Evolutionary conservation across 2,113 vertebrate genomes (phyloP), one percentile per base, ranked within the genome.

Genomic region (Tachysurus fulvidraco): DNA sequence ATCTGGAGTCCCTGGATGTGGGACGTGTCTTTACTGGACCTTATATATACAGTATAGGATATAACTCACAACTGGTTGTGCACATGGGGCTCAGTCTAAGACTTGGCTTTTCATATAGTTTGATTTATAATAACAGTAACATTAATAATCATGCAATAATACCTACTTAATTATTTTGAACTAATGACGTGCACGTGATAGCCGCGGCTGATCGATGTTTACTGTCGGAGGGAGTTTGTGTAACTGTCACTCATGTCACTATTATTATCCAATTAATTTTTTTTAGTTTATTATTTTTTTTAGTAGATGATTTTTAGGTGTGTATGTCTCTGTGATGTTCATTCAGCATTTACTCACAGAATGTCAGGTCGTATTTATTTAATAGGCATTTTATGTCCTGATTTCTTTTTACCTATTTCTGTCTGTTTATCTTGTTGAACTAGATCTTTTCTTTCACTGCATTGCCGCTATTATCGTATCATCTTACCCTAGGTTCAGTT

Each of bases 371-470:
- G 36, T 25, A 46, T 82, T 60, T 46, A 59, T 46, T 23, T n/a
- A 82, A 44, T 25, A 82, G 80, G 41, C 41, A 41, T 30, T 5
- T 28, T 5, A 67, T 65, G 62, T 11, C 23, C 62, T 50, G 44
- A n/a, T 83, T 65, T 64, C 81, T 67, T 44, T 83, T 65, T 52
- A 67, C 52, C 81, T 83, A 28, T 14, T 14, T 83, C 60, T 52
- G 60, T 60, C 41, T 67, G 19, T 60, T 84, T 28, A 41, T 23
- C 41, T 62, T 41, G 50, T 5, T 85, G 41, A 76, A 76, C 62
- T 9, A 67, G 81, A 65, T 30, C 14, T 46, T 83, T 67, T 73
- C 30, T 57, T 41, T 59, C 36, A 21, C 30, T 83, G 46, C 60
- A 17, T 10, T 78, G 21, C 28, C 54, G 25, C 46, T 50, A 23